phyloP scores from a whole-genome alignment of 2,797 vertebrate genomes.

The Pipistrellus kuhlii region DNA sequence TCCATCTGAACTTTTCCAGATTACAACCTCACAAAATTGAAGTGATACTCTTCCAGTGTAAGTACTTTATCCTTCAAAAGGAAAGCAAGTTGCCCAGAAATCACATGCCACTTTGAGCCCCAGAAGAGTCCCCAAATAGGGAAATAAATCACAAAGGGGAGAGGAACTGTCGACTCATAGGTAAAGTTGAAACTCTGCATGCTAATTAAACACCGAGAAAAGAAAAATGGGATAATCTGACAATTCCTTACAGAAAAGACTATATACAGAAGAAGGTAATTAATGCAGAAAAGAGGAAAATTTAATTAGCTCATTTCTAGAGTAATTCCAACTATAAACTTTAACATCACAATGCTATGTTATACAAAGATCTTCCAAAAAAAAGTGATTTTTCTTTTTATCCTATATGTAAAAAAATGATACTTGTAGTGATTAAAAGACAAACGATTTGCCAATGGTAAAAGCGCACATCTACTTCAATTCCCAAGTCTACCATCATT shows the following conservation, averaged over 20 bases:
- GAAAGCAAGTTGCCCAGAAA: conserved; percentile 38
- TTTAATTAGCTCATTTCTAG: conserved; percentile 39
- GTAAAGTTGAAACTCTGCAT: not conserved
- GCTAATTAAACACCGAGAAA: conserved; percentile 26
- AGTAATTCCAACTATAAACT: not conserved
- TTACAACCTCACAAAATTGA: not conserved
- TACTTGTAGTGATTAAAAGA: not conserved
- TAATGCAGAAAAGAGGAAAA: conserved; percentile 30
- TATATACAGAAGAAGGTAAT: not conserved
- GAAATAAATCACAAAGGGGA: not conserved
- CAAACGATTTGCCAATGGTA: not conserved
- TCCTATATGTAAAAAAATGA: not conserved
- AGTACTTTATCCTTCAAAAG: not conserved
- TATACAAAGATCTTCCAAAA: not conserved
- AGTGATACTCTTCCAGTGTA: not conserved
- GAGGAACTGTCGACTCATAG: not conserved
- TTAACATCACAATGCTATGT: conserved; percentile 21
- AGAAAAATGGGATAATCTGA: not conserved
- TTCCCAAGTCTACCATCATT: not conserved
- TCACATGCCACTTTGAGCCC: not conserved
- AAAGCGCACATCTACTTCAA: not conserved
- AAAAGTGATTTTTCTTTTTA: not conserved
- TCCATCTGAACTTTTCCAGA: not conserved
- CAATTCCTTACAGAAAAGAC: conserved; percentile 9
- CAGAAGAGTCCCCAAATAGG: not conserved